Conservation (phyloP, 2,113 vertebrate genomes). For the Phocoena sinus region DNA sequence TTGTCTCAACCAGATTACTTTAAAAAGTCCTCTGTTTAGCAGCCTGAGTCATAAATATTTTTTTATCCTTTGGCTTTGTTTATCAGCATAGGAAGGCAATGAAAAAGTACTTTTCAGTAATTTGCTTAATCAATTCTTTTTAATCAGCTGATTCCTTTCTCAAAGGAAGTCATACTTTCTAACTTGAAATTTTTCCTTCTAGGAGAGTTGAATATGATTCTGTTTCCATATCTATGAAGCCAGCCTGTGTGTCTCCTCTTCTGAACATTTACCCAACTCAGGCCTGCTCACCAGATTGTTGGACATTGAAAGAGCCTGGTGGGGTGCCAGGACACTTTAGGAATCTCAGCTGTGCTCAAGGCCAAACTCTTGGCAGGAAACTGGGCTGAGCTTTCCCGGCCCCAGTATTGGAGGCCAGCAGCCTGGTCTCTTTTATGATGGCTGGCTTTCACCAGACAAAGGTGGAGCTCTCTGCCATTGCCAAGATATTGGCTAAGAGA, state of each 20-base stretch:
- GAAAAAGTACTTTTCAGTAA: not conserved
- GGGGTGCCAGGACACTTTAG: constrained; percentile 18
- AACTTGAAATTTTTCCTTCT: constrained; percentile 14
- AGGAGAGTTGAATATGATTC: not conserved
- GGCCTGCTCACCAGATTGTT: not conserved
- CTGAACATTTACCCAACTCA: not conserved
- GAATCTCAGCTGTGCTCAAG: not conserved
- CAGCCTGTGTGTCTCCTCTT: not conserved
- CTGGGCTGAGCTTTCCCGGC: not conserved
- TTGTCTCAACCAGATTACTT: not conserved
- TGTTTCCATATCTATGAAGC: not conserved
- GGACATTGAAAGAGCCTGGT: not conserved
- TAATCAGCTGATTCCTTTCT: not conserved
- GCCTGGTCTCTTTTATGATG: not conserved
- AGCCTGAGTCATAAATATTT: not conserved
- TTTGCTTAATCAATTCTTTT: not conserved
- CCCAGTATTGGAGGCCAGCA: not conserved
- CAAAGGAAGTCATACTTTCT: not conserved
- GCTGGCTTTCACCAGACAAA: not conserved
- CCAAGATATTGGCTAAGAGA: not conserved
- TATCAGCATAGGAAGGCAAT: not conserved
- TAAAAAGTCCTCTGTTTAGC: not conserved
- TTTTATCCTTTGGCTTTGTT: not conserved
- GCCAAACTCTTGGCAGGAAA: constrained; percentile 44
- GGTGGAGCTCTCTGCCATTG: not conserved